Evolutionary conservation across 2,888 invertebrate genomes (phyloP), one percentile per base, ranked within the genome.

Genomic region (Dastarcus helophoroides): DNA sequence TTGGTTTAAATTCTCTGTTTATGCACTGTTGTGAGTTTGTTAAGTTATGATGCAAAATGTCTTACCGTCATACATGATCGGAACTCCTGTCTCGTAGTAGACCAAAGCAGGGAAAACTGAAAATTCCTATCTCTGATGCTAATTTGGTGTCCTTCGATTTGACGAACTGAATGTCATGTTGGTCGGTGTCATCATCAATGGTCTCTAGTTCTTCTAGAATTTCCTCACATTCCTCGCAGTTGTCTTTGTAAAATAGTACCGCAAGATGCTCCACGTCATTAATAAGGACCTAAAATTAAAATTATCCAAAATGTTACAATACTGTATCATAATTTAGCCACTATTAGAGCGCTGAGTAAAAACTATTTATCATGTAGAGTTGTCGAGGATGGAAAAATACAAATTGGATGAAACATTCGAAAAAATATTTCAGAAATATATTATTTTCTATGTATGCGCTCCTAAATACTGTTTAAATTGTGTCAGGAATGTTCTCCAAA

Each of bases 31-130:
- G 31, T 25, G 4, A 32, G 11, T 32, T 26, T 25, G 35, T 26
- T 29, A 30, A 26, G 22, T 19, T 25, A 34, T 12, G 24, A 9
- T 31, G 26, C 22, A 37, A 26, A 34, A 34, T 27, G 14, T 57
- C 81, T 81, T 73, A 90, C 90, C 90, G 68, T 89, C 86, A 63
- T 85, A 91, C 82, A 89, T 86, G 54, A 89, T 88, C 48, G 90
- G 90, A 45, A 88, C 86, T 42, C 88, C 88, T 36, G 88, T 88
- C 65, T 90, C 89, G 56, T 90, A 91, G 62, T 89, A 91, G 29
- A 90, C 88, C 47, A 91, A 67, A 37, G 88, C 86, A 39, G 91
- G 91, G n/a, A 56, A 91, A 85, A 52, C 86, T 83, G 64, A 86
- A 85, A 54, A 91, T 86, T 42, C 90, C 89, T 51, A 90, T 81